Evolutionary conservation across 2,888 invertebrate species (phyloP).

Genomic region (Athetis lepigone): DNA sequence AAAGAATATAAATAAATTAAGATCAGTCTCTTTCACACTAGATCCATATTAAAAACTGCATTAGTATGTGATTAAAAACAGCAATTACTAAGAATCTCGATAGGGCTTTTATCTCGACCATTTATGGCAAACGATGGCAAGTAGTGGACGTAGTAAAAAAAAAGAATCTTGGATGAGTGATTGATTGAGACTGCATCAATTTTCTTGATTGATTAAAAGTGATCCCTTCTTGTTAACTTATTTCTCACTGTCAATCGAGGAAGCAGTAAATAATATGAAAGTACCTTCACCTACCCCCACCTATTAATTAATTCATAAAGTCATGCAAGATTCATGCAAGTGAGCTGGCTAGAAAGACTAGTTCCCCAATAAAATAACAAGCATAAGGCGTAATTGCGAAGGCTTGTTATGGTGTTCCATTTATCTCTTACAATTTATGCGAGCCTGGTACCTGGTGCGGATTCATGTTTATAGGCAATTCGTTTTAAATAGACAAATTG

Average conservation of each 20-base stretch:
- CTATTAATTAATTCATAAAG: conserved; percentile 27
- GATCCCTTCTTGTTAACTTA: conserved; percentile 14
- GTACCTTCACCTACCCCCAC: background rate
- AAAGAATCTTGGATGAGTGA: background rate
- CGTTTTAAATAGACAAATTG: background rate
- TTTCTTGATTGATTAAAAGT: conserved; percentile 31
- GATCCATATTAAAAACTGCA: background rate
- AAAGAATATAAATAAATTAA: too few species aligned
- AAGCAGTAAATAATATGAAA: conserved; percentile 6
- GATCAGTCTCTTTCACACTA: too few species aligned
- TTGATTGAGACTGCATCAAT: conserved; percentile 9
- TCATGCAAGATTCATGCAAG: conserved; percentile 10
- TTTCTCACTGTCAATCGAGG: conserved; percentile 24
- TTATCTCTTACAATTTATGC: conserved; percentile 61
- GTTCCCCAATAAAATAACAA: conserved; percentile 63
- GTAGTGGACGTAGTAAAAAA: background rate
- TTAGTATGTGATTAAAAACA: background rate
- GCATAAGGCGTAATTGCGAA: conserved; percentile 58
- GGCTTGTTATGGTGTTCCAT: conserved; percentile 44
- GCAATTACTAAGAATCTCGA: background rate
- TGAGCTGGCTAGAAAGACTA: conserved; percentile 17
- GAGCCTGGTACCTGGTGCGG: conserved; percentile 50
- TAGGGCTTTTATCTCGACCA: background rate
- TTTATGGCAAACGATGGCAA: background rate
- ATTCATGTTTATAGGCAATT: conserved; percentile 7